Conservation (phyloP, 1,140 invertebrate genomes). For the Trichoplusia ni region DNA sequence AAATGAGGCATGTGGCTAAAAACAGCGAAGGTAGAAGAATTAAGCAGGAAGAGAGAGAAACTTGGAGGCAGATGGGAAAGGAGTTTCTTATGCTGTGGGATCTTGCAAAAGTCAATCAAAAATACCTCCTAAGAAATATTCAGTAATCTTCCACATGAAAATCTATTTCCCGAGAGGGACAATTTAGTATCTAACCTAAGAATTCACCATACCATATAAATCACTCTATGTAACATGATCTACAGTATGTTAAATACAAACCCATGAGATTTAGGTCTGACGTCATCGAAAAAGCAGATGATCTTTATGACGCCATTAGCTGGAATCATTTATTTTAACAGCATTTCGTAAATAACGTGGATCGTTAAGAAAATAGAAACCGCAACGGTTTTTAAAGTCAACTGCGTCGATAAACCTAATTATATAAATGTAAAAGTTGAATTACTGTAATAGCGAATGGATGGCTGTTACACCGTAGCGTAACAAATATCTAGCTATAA, state of each 20-base stretch:
- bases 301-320: constrained; percentile 11
- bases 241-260: constrained; percentile 5
- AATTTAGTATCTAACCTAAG: neutral
- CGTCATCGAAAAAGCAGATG: constrained; percentile 17
- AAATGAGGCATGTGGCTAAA: no score
- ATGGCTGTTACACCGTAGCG: constrained; percentile 39
- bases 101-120: no score
- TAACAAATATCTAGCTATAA: neutral
- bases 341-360: constrained; percentile 12
- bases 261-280: no score
- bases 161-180: no score
- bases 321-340: constrained; percentile 28
- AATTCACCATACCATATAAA: no score
- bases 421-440: constrained; percentile 51
- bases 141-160: no score
- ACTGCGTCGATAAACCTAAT: constrained; percentile 53
- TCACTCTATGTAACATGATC: no score
- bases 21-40: no score
- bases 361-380: constrained; percentile 22
- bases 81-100: no score
- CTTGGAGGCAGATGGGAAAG: no score
- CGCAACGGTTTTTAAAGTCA: constrained; percentile 36
- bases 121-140: no score
- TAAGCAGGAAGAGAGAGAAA: no score
- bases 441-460: constrained; percentile 29